Percentiles rank a stretch among this genome's conserved stretches.
These are phyloP conservation scores for Drosophila equinoxialis DNA, from an alignment of 1,140 invertebrate species.

Conservation along the genomic window DNA sequence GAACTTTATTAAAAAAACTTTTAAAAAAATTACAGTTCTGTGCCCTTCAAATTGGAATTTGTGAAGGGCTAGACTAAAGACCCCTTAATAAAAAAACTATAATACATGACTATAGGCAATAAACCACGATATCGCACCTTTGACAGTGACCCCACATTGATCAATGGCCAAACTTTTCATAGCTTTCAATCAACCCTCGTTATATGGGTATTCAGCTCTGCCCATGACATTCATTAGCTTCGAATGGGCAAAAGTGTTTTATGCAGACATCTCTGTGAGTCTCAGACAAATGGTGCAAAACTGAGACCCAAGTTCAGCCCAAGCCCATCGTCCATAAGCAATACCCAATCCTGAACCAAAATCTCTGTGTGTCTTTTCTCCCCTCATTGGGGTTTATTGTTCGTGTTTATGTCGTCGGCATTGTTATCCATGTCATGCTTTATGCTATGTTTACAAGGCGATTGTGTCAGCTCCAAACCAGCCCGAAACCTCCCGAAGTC, in stretches of 20 bases:
- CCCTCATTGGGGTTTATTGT: slow-evolving; percentile 27
- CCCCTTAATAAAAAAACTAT: too few species aligned
- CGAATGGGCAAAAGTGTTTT: slow-evolving; percentile 55
- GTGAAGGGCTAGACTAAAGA: too few species aligned
- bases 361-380: not conserved
- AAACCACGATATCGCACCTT: not conserved
- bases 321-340: slow-evolving; percentile 21
- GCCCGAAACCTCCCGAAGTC: not conserved
- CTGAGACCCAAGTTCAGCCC: slow-evolving; percentile 40
- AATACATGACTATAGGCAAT: not conserved
- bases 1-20: too few species aligned
- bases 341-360: slow-evolving; percentile 33
- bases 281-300: slow-evolving; percentile 49
- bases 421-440: slow-evolving; percentile 67
- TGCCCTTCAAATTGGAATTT: too few species aligned
- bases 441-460: slow-evolving; percentile 65
- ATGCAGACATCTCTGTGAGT: slow-evolving; percentile 27
- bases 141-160: not conserved
- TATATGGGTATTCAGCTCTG: slow-evolving; percentile 23
- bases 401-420: slow-evolving; percentile 60
- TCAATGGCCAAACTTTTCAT: not conserved
- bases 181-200: slow-evolving; percentile 31
- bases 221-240: slow-evolving; percentile 59
- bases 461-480: slow-evolving; percentile 33
- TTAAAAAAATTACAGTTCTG: too few species aligned